Evolutionary conservation across 1,140 invertebrate genomes (phyloP).

Genomic region (Ladona fulva): DNA sequence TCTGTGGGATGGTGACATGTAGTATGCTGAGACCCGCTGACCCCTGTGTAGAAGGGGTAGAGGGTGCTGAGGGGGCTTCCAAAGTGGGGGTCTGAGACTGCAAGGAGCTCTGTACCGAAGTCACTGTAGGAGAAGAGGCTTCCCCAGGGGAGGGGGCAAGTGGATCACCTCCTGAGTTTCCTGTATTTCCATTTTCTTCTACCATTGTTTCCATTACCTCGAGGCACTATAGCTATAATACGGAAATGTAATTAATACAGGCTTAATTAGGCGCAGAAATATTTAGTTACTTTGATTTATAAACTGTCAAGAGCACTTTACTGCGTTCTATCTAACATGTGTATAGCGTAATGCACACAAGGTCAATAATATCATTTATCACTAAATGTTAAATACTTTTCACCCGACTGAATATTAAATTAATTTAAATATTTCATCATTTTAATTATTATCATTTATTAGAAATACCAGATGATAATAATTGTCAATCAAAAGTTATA

Average conservation of each 20-base stretch:
- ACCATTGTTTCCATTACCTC: slow-evolving; percentile 76
- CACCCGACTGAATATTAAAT: no score
- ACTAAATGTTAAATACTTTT: no score
- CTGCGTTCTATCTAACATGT: no score
- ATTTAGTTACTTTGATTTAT: no score
- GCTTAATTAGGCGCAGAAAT: no score
- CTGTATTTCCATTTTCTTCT: slow-evolving; percentile 70
- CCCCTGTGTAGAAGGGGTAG: slow-evolving; percentile 35
- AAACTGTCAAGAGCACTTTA: no score
- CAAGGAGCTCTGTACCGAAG: slow-evolving; percentile 22
- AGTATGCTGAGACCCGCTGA: slow-evolving; percentile 64
- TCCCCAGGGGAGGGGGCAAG: slow-evolving; percentile 25
- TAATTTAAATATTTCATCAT: no score
- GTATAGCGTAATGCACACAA: no score
- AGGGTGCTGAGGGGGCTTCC: slow-evolving; percentile 35
- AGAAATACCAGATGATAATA: neutral
- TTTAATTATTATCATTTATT: no score
- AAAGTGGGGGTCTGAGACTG: slow-evolving; percentile 2
- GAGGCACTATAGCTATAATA: slow-evolving; percentile 38
- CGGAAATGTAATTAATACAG: no score
- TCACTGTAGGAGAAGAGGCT: slow-evolving; percentile 23
- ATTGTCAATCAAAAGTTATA: neutral
- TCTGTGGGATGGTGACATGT: slow-evolving; percentile 64
- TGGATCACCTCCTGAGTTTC: slow-evolving; percentile 42
- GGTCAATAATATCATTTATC: no score